Evolutionary conservation across 2,888 invertebrate species (phyloP).

Genomic region (Cryptops parisi): DNA sequence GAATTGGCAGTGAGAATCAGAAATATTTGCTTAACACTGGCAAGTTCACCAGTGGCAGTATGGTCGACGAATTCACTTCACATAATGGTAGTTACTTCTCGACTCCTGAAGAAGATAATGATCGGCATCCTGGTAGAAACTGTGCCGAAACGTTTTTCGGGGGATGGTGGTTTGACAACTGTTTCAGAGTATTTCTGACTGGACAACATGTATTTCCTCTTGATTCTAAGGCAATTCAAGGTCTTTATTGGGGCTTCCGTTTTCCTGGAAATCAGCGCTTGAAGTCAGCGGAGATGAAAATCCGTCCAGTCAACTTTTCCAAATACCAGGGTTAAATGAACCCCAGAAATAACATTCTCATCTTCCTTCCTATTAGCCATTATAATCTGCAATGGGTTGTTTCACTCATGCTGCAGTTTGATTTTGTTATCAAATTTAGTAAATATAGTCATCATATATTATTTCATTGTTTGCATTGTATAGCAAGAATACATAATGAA

Average conservation of each 20-base stretch:
- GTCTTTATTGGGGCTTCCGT: conserved; percentile 12
- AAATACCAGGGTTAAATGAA: too few relatives aligned
- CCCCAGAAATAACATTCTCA: too few relatives aligned
- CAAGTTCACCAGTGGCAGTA: background rate
- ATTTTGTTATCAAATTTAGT: too few relatives aligned
- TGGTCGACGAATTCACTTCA: conserved; percentile 7
- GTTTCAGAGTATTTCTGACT: conserved; percentile 15
- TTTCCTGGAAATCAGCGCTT: conserved; percentile 11
- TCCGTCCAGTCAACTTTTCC: too few relatives aligned
- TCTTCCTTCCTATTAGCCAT: too few relatives aligned
- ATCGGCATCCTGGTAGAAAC: conserved; percentile 15
- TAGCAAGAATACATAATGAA: too few relatives aligned
- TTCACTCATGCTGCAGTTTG: too few relatives aligned
- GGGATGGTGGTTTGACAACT: conserved; percentile 18
- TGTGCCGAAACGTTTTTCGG: conserved; percentile 16
- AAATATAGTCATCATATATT: too few relatives aligned
- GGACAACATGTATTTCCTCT: conserved; percentile 12
- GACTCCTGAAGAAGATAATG: conserved; percentile 17
- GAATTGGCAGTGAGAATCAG: background rate
- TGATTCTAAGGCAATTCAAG: conserved; percentile 12
- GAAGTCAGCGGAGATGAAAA: conserved; percentile 7
- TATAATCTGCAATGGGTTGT: too few relatives aligned
- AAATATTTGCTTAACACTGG: conserved; percentile 7
- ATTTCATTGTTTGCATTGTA: too few relatives aligned
- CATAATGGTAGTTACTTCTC: conserved; percentile 12